These are phyloP conservation scores for Naso thynnoides DNA, from an alignment of 2,797 vertebrate species.

Conservation along the genomic window DNA sequence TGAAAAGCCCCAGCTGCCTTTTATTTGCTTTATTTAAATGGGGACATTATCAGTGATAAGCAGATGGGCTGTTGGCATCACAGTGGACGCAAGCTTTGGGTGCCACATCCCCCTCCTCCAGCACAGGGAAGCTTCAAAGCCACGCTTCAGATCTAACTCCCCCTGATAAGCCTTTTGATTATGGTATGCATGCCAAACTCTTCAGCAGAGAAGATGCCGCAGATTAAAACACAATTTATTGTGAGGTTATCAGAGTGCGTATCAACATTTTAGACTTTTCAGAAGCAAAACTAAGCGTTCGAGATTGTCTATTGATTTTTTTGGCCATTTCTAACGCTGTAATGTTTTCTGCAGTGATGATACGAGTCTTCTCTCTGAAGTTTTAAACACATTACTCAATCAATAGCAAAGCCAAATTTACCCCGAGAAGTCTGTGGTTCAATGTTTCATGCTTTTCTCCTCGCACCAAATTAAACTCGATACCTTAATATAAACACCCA, in stretches of 20 bases:
- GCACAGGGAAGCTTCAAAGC: conserved; percentile 50
- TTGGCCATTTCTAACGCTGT: neutral
- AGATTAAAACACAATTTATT: conserved; percentile 27
- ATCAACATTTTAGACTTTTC: conserved; percentile 9
- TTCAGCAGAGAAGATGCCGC: conserved; percentile 16
- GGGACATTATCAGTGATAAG: conserved; percentile 58
- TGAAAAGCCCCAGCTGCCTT: conserved; percentile 44
- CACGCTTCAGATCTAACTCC: conserved; percentile 24
- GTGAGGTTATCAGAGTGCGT: neutral
- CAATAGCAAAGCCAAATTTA: neutral
- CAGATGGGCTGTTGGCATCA: conserved; percentile 58
- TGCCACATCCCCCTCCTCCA: conserved; percentile 18
- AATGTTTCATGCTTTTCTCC: neutral
- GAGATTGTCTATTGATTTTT: neutral
- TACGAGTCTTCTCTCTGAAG: neutral
- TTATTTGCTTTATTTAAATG: conserved; percentile 54
- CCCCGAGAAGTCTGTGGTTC: neutral
- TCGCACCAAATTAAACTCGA: conserved; percentile 21
- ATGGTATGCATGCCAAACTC: conserved; percentile 18
- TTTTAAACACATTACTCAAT: conserved; percentile 12
- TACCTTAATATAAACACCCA: conserved; percentile 13
- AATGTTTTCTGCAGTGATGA: neutral
- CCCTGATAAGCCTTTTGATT: conserved; percentile 48
- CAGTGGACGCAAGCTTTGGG: conserved; percentile 16
- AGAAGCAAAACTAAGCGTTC: neutral